phyloP scores from a whole-genome alignment of 2,113 vertebrate genomes.

The Periophthalmus modestus region DNA sequence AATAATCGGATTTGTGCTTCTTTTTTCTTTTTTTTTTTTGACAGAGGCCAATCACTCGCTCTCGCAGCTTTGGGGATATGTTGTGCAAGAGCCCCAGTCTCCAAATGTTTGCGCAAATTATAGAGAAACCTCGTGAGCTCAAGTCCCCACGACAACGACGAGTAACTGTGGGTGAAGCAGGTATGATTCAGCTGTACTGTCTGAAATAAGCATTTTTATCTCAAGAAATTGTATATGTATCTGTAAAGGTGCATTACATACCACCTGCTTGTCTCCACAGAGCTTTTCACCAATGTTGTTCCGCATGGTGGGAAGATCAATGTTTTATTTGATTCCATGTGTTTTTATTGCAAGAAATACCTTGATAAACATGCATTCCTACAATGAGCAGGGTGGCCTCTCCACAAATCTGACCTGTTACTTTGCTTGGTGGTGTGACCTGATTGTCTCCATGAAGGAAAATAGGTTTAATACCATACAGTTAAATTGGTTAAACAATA shows the following conservation, averaged over 20 bases:
- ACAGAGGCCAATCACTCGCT: slow-evolving; percentile 62
- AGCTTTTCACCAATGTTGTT: neutral
- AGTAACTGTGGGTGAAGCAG: slow-evolving; percentile 57
- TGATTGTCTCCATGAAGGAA: too few relatives aligned
- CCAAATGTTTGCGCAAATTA: slow-evolving; percentile 25
- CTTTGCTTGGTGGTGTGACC: too few relatives aligned
- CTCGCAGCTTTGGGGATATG: slow-evolving; percentile 51
- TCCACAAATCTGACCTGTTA: too few relatives aligned
- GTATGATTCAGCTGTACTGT: neutral
- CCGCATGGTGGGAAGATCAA: neutral
- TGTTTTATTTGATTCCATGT: neutral
- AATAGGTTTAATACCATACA: too few relatives aligned
- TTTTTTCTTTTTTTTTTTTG: neutral
- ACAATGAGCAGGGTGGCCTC: too few relatives aligned
- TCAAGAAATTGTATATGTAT: neutral
- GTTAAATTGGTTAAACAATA: too few relatives aligned
- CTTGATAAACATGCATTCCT: too few relatives aligned
- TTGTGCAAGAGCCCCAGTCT: slow-evolving; percentile 55
- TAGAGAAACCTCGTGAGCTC: slow-evolving; percentile 26
- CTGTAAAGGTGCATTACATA: neutral
- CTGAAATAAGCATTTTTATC: too few relatives aligned
- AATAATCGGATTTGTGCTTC: slow-evolving; percentile 24
- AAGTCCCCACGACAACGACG: slow-evolving; percentile 40
- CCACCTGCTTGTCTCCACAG: neutral
- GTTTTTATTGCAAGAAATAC: too few relatives aligned